Conservation (phyloP, 2,888 invertebrate genomes). For the Epirrhoe alternata region DNA sequence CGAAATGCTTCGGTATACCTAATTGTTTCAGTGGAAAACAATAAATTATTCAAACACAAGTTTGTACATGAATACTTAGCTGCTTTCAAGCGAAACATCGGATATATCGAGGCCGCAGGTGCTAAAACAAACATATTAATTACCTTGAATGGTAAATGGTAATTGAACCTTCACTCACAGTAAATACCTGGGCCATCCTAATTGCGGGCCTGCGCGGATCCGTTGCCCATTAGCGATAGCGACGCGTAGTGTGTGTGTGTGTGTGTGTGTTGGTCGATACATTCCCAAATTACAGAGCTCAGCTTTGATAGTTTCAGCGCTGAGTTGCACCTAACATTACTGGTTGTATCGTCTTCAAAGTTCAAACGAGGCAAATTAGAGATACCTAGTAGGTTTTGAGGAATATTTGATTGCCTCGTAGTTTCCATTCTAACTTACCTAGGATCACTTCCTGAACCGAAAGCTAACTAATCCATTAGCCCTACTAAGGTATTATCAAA, state of each 20-base stretch:
- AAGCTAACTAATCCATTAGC: neutral
- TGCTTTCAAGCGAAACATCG: constrained; percentile 5
- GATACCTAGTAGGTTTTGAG: neutral
- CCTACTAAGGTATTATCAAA: too few species aligned
- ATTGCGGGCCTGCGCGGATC: constrained; percentile 22
- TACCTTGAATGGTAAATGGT: constrained; percentile 12
- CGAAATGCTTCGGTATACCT: too few species aligned
- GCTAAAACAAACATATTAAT: constrained; percentile 27
- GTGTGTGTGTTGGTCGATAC: constrained; percentile 13
- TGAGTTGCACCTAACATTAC: neutral
- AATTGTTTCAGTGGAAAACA: neutral
- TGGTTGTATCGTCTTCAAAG: neutral
- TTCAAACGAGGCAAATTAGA: neutral
- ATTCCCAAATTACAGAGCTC: constrained; percentile 12
- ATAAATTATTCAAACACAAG: neutral
- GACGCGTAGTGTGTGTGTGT: too few species aligned
- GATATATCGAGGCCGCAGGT: constrained; percentile 24
- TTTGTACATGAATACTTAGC: neutral
- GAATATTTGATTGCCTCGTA: neutral
- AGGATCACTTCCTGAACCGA: neutral
- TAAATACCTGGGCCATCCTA: constrained; percentile 28
- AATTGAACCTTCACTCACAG: constrained; percentile 27
- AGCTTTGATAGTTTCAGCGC: constrained; percentile 2
- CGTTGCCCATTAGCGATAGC: constrained; percentile 33
- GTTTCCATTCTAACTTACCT: neutral